These are phyloP conservation scores for Tachina grossa DNA, from an alignment of 2,888 invertebrate genomes.

Conservation along the genomic window DNA sequence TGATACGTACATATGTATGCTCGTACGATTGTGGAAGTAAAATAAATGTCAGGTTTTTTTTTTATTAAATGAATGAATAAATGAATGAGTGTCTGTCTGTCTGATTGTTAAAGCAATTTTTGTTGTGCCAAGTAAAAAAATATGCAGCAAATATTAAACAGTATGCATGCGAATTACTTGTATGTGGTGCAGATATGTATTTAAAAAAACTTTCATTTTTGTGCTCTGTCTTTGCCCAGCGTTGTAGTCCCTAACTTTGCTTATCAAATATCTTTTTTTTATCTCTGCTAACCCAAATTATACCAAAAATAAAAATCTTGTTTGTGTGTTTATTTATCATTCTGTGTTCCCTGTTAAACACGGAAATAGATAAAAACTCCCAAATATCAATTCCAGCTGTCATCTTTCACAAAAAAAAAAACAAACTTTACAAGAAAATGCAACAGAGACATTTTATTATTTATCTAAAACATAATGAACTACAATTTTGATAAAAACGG, in stretches of 20 bases:
- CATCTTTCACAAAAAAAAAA: not conserved
- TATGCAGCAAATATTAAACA: not conserved
- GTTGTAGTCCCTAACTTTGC: not conserved
- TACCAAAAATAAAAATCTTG: not conserved
- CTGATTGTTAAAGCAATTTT: not conserved
- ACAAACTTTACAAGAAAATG: not conserved
- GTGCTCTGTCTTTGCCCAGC: not conserved
- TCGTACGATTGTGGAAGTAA: slow-evolving; percentile 3
- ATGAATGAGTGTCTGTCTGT: not conserved
- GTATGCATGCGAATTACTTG: not conserved
- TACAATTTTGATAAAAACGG: not conserved
- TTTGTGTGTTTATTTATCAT: not conserved
- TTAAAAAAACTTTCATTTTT: not conserved
- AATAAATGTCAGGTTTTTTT: slow-evolving; percentile 10
- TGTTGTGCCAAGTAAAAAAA: not conserved
- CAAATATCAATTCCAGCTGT: not conserved
- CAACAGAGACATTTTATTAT: not conserved
- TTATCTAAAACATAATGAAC: not conserved
- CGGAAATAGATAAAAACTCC: not conserved
- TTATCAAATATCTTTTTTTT: not conserved
- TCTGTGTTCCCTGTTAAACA: not conserved
- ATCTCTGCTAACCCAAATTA: slow-evolving; percentile 1
- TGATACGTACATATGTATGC: not conserved
- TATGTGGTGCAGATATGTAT: not conserved
- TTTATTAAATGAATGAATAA: not conserved